Conservation (phyloP, 1,140 invertebrate species). For the Halictus rubicundus region DNA sequence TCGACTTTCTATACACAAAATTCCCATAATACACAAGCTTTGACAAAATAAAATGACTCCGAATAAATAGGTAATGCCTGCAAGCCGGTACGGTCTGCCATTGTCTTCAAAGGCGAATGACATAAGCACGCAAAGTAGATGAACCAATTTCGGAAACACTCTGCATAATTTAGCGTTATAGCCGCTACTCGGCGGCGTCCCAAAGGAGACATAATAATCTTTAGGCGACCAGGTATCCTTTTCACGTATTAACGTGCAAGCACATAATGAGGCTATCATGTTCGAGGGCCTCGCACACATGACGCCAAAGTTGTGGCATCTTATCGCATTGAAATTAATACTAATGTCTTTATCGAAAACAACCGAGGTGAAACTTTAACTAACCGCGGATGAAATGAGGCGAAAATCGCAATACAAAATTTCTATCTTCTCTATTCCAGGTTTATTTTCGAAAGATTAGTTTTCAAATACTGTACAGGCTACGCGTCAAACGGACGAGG, state of each 20-base stretch:
- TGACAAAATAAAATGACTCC: not conserved
- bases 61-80: not conserved
- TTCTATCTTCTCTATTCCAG: not conserved
- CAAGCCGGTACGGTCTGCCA: not conserved
- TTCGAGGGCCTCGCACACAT: not conserved
- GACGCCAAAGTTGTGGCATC: not conserved
- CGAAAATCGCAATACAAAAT: too few relatives aligned
- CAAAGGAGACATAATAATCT: not conserved
- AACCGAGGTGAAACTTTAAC: not conserved
- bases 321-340: not conserved
- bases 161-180: conserved; percentile 17
- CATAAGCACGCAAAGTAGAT: conserved; percentile 2
- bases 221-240: not conserved
- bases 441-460: not conserved
- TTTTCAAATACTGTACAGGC: not conserved
- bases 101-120: not conserved
- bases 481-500: not conserved
- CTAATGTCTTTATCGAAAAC: not conserved
- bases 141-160: not conserved
- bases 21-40: too few relatives aligned
- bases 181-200: not conserved
- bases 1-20: too few relatives aligned
- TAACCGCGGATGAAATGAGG: not conserved
- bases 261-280: not conserved
- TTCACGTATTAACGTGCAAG: not conserved